Conservation (phyloP, 2,113 vertebrate species). For the Ellobius talpinus region DNA sequence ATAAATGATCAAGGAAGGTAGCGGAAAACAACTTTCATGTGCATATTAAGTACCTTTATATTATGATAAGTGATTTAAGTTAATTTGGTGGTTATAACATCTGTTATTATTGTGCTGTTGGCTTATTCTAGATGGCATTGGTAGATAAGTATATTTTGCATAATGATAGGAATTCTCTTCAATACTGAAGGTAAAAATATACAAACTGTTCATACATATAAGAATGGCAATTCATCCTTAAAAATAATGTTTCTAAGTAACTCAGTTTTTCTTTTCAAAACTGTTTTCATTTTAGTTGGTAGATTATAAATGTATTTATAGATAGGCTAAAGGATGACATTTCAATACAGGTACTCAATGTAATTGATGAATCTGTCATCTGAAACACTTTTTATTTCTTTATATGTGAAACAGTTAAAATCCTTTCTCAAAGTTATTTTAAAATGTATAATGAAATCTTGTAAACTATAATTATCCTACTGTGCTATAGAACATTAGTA, state of each 20-base stretch:
- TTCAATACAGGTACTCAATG: background rate
- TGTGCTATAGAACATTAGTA: background rate
- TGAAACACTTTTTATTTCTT: background rate
- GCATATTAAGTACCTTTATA: background rate
- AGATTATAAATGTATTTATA: background rate
- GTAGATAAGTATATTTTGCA: conserved; percentile 11
- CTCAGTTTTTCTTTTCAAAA: background rate
- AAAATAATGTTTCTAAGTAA: conserved; percentile 29
- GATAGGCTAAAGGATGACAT: background rate
- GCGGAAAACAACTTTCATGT: background rate
- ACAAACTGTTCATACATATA: background rate
- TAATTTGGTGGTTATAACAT: background rate
- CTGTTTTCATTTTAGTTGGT: background rate
- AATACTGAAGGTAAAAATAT: conserved; percentile 42
- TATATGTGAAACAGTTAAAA: background rate
- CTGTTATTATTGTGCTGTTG: conserved; percentile 4
- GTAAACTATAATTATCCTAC: background rate
- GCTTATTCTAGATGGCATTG: conserved; percentile 24
- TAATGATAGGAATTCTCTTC: background rate
- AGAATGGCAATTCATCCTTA: conserved; percentile 7
- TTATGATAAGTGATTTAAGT: background rate
- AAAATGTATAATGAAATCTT: background rate
- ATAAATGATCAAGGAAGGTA: background rate
- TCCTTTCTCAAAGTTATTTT: background rate
- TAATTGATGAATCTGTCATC: background rate